Percentiles rank a stretch among this genome's conserved stretches.
These are phyloP conservation scores for Lomographa bimaculata DNA, from an alignment of 2,888 invertebrate genomes.

Conservation along the genomic window DNA sequence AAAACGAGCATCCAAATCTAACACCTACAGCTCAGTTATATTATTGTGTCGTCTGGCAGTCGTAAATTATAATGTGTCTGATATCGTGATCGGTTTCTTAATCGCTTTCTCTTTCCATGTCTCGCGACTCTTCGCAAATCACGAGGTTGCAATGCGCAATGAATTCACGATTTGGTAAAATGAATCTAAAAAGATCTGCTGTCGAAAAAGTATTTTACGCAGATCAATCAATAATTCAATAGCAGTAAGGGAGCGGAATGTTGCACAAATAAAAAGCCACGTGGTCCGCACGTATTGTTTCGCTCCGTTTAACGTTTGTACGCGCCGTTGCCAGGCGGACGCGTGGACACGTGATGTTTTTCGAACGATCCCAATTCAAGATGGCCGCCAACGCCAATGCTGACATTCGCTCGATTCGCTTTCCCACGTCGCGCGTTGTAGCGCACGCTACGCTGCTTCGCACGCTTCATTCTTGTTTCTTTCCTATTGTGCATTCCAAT, in stretches of 20 bases:
- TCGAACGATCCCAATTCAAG: constrained; percentile 68
- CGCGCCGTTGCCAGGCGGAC: constrained; percentile 78
- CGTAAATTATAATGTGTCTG: constrained; percentile 19
- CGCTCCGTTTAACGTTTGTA: constrained; percentile 71
- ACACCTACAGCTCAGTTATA: constrained; percentile 25
- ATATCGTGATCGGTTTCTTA: constrained; percentile 26
- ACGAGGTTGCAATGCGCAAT: constrained; percentile 21
- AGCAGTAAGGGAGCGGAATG: constrained; percentile 56
- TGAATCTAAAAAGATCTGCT: constrained; percentile 25
- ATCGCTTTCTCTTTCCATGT: constrained; percentile 31
- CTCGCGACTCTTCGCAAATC: constrained; percentile 4
- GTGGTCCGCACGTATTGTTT: constrained; percentile 73
- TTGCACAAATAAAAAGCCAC: constrained; percentile 76
- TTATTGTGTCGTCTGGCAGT: constrained; percentile 24
- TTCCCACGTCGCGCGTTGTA: constrained; percentile 60
- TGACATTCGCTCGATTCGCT: constrained; percentile 80
- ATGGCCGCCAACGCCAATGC: constrained; percentile 65
- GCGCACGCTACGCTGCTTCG: constrained; percentile 44
- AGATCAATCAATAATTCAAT: constrained; percentile 56
- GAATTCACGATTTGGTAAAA: constrained; percentile 18
- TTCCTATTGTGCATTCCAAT: constrained; percentile 60
- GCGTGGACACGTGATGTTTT: constrained; percentile 73
- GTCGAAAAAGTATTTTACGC: constrained; percentile 39
- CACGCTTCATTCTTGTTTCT: constrained; percentile 68
- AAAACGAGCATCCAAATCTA: constrained; percentile 25